Conservation (phyloP, 2,888 invertebrate species). For the Isoperla grammatica region DNA sequence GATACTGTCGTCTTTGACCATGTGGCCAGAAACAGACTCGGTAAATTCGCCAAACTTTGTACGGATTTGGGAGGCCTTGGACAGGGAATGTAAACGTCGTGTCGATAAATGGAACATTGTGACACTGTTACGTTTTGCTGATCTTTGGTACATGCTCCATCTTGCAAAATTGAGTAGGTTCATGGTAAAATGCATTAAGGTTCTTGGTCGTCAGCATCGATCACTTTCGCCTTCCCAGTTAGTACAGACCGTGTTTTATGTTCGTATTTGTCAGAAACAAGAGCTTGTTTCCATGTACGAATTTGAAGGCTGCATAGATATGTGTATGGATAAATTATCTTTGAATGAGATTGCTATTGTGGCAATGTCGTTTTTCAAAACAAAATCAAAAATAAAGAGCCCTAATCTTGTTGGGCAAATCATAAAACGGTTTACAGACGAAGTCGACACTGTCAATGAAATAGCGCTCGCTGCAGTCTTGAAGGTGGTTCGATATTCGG, state of each 20-base stretch:
- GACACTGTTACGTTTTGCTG: conserved; percentile 52
- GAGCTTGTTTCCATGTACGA: conserved; percentile 55
- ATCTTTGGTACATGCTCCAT: conserved; percentile 59
- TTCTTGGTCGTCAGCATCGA: conserved; percentile 52
- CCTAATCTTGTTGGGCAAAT: conserved; percentile 47
- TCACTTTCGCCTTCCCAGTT: conserved; percentile 55
- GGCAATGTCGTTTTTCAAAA: conserved; percentile 74
- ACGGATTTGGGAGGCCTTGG: conserved; percentile 61
- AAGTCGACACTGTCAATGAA: conserved; percentile 53
- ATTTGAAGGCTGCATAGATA: conserved; percentile 53
- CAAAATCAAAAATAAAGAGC: conserved; percentile 57
- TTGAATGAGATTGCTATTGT: conserved; percentile 64
- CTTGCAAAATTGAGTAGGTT: conserved; percentile 53
- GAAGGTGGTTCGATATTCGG: conserved; percentile 59
- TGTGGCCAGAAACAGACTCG: conserved; percentile 50
- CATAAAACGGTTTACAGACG: conserved; percentile 48
- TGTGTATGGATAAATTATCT: conserved; percentile 51
- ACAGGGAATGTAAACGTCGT: conserved; percentile 54
- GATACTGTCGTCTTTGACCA: conserved; percentile 48
- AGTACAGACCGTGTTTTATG: conserved; percentile 61
- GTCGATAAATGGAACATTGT: conserved; percentile 49
- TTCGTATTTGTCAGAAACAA: conserved; percentile 53
- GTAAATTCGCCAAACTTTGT: conserved; percentile 54
- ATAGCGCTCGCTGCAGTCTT: conserved; percentile 60
- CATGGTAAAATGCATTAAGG: conserved; percentile 49